phyloP scores from a whole-genome alignment of 2,797 vertebrate genomes.

The Crypturellus tataupa region DNA sequence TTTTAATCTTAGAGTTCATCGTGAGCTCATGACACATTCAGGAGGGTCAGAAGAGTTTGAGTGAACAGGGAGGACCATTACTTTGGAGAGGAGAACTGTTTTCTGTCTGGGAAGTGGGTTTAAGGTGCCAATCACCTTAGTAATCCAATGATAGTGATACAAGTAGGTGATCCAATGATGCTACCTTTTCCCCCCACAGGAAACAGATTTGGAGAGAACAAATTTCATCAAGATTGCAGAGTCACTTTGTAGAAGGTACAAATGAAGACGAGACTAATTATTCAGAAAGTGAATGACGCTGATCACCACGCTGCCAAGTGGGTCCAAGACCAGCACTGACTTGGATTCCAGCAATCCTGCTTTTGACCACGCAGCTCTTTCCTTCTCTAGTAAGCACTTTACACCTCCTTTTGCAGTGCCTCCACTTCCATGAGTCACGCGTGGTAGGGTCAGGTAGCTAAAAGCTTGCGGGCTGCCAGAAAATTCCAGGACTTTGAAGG shows the following conservation, averaged over 20 bases:
- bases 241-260: background rate
- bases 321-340: too few species aligned
- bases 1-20: background rate
- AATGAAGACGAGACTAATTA: background rate
- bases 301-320: background rate
- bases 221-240: background rate
- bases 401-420: too few species aligned
- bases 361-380: too few species aligned
- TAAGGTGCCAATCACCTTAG: too few species aligned
- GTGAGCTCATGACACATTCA: background rate
- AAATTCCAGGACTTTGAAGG: rapidly evolving
- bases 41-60: background rate
- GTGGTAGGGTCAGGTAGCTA: background rate
- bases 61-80: background rate
- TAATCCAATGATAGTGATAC: too few species aligned
- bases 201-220: background rate
- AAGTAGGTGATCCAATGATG: too few species aligned
- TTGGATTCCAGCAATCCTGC: too few species aligned
- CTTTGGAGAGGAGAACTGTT: background rate
- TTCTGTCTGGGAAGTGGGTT: background rate
- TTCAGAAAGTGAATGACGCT: background rate
- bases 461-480: background rate
- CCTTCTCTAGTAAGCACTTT: too few species aligned
- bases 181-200: background rate
- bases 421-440: background rate